Conservation (phyloP, 2,888 invertebrate species). For the Sesia apiformis region DNA sequence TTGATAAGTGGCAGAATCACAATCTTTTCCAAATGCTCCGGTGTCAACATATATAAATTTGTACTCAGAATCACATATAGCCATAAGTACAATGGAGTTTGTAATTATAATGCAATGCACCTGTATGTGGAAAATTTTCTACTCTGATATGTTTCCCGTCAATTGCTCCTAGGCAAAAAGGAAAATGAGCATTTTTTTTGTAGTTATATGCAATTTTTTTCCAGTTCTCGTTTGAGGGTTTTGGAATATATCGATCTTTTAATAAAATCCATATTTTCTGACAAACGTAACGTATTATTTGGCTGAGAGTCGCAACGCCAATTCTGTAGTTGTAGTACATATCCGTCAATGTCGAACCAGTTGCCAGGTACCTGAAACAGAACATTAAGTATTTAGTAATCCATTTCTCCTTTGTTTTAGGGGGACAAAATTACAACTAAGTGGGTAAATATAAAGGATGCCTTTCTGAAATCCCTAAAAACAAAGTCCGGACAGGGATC, state of each 20-base stretch:
- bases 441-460: too few species aligned
- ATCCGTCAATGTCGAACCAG: too few species aligned
- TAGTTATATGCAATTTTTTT: background rate
- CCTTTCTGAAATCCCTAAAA: too few species aligned
- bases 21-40: conserved; percentile 5
- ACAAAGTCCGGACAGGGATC: too few species aligned
- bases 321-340: conserved; percentile 4
- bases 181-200: background rate
- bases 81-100: conserved; percentile 6
- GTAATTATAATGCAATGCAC: conserved; percentile 6
- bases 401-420: too few species aligned
- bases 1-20: conserved; percentile 5
- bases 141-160: conserved; percentile 2
- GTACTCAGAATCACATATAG: conserved; percentile 5
- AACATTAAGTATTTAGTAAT: too few species aligned
- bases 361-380: too few species aligned
- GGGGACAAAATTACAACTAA: too few species aligned
- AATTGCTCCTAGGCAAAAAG: background rate
- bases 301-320: conserved; percentile 6
- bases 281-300: conserved; percentile 6
- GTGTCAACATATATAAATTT: conserved; percentile 1
- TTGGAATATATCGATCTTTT: conserved; percentile 3
- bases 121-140: conserved; percentile 2
- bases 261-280: conserved; percentile 6
- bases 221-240: background rate